Conservation (phyloP, 2,113 vertebrate species). For the Tursiops truncatus region DNA sequence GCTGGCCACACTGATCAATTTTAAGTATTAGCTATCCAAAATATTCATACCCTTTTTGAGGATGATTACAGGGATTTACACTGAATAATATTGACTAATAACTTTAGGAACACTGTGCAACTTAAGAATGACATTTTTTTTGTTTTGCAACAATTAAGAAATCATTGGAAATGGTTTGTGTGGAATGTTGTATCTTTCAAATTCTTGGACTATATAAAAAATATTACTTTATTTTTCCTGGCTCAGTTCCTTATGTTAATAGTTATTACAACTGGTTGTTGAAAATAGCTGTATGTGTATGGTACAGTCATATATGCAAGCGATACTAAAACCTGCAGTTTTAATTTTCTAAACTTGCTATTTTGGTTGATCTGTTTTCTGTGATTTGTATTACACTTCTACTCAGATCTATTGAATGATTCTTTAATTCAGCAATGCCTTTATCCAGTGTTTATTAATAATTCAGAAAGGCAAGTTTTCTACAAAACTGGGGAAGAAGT, state of each 20-base stretch:
- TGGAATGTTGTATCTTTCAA: neutral
- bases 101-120: neutral
- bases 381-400: constrained; percentile 22
- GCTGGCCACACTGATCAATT: neutral
- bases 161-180: neutral
- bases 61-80: neutral
- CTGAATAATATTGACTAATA: neutral
- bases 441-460: neutral
- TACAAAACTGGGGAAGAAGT: neutral
- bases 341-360: neutral
- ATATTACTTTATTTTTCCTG: neutral
- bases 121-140: neutral
- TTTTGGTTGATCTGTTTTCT: constrained; percentile 10
- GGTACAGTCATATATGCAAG: neutral
- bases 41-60: neutral
- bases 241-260: neutral
- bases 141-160: neutral
- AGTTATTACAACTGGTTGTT: constrained; percentile 6
- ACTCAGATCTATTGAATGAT: neutral
- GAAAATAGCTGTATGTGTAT: neutral
- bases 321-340: neutral
- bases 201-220: neutral
- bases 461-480: neutral
- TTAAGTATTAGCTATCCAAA: neutral
- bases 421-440: neutral